Base-by-base conservation (phyloP, 2,888 invertebrate species). In the Himalopsyche tibetana region DNA sequence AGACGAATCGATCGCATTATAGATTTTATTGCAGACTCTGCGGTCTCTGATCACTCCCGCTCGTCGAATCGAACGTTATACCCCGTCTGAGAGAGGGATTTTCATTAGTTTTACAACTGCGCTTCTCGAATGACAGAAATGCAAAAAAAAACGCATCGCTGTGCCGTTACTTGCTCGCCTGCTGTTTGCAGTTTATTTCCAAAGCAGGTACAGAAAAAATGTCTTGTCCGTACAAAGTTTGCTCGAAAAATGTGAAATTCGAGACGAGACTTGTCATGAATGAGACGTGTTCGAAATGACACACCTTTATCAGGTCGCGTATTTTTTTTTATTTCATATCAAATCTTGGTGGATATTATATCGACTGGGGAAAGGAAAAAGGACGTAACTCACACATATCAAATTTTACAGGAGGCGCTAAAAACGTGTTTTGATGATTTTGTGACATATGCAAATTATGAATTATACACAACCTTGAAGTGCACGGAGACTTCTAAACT, bases 161-260 rank as follows among this genome's bases (percentile, higher is more conserved):
- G 63, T 5, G 19, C 63, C 63, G 63, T 5, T 19, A 63, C 15
- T 51, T 15, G 51, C 15, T 2, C 15, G 51, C 51, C 15, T 51
- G 15, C 63, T 8, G 63, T 63, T 63, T 6, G 19, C 63, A 19
- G 2, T 63, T 19, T 19, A 63, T 63, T 56, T 63, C 63, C 63
- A 19, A 63, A 63, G 63, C 63, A 63, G 63, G 19, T 63, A 63
- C 63, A 28, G 51, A 51, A 63, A 63, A 19, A 63, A 63, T 63
- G 19, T 19, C 9, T 11, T 19, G 63, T 63, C 9, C 4, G 8
- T 63, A 63, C 63, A 63, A 63, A 19, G 63, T 19, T 63, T 63
- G 63, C 19, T 19, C 63, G 17, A 63, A 63, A 63, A n/a, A 9
- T 19, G 63, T 9, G 63, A 63, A 63, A 63, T 63, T 63, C 28